Evolutionary conservation across 2,888 invertebrate genomes (phyloP).

Genomic region (Latheticus oryzae): DNA sequence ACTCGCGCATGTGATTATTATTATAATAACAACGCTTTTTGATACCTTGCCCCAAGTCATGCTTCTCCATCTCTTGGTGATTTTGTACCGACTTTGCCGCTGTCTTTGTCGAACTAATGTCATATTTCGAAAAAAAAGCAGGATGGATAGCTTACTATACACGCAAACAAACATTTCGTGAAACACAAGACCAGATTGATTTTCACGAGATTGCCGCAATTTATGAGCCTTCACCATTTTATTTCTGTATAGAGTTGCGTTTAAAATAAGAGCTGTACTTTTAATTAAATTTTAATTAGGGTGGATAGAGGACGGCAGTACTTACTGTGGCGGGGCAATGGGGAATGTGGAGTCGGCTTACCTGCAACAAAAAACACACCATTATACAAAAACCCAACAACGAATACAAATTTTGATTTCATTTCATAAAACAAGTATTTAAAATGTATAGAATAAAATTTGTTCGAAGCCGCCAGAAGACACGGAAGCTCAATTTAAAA

Average conservation of each 20-base stretch:
- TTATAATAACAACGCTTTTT: constrained; percentile 64
- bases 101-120: constrained; percentile 23
- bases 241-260: constrained; percentile 9
- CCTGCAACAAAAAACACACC: constrained; percentile 44
- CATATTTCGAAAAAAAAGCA: constrained; percentile 14
- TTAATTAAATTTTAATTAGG: constrained; percentile 46
- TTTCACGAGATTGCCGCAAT: constrained; percentile 45
- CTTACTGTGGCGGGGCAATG: no score
- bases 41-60: constrained; percentile 60
- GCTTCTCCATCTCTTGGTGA: constrained; percentile 49
- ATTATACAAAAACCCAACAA: constrained; percentile 3
- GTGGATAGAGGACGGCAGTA: constrained; percentile 12
- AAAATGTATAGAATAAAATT: no score
- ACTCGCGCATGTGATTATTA: constrained; percentile 66
- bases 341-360: constrained; percentile 34
- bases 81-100: constrained; percentile 27
- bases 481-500: no score
- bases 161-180: constrained; percentile 29
- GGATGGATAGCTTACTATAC: constrained; percentile 15
- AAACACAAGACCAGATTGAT: constrained; percentile 44
- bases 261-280: constrained; percentile 36
- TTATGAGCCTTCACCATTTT: constrained; percentile 43
- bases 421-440: no score
- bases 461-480: no score
- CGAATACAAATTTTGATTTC: no score